phyloP scores from a whole-genome alignment of 1,140 invertebrate genomes.

The Ooceraea biroi region DNA sequence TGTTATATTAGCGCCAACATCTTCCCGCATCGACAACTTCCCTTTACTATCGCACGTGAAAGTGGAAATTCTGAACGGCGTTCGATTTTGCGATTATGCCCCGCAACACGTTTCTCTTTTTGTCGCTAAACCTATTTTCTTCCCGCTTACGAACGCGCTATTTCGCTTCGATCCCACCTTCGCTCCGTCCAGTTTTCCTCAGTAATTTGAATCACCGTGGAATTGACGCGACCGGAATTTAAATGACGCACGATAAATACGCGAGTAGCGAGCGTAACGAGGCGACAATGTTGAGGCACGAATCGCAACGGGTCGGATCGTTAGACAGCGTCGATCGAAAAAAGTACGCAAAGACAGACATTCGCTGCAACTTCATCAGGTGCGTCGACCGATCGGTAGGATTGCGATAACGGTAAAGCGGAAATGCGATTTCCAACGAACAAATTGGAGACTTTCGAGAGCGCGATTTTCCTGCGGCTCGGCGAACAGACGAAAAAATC shows the following conservation, averaged over 20 bases:
- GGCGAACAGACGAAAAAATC: slow-evolving; percentile 7
- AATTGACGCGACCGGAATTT: background rate
- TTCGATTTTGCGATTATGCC: background rate
- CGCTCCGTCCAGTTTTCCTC: too few relatives aligned
- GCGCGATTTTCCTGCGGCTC: background rate
- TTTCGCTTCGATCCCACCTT: too few relatives aligned
- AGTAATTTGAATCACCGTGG: background rate
- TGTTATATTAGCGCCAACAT: slow-evolving; percentile 8
- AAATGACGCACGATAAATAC: background rate
- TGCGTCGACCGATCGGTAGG: background rate
- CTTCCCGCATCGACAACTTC: slow-evolving; percentile 17
- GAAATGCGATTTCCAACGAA: slow-evolving; percentile 34
- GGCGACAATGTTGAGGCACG: slow-evolving; percentile 20
- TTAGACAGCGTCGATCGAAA: slow-evolving; percentile 33
- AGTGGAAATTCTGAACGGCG: slow-evolving; percentile 21
- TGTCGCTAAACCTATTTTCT: too few relatives aligned
- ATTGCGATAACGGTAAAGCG: slow-evolving; percentile 43
- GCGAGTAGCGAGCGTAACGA: slow-evolving; percentile 13
- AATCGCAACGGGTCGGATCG: slow-evolving; percentile 39
- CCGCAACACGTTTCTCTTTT: background rate
- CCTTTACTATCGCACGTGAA: slow-evolving; percentile 15
- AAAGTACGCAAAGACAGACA: background rate
- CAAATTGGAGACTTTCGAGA: slow-evolving; percentile 35
- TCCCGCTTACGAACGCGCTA: too few relatives aligned
- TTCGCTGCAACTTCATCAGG: background rate